These are phyloP conservation scores for Acanthisitta chloris DNA, from an alignment of 2,113 vertebrate species.

Conservation along the genomic window DNA sequence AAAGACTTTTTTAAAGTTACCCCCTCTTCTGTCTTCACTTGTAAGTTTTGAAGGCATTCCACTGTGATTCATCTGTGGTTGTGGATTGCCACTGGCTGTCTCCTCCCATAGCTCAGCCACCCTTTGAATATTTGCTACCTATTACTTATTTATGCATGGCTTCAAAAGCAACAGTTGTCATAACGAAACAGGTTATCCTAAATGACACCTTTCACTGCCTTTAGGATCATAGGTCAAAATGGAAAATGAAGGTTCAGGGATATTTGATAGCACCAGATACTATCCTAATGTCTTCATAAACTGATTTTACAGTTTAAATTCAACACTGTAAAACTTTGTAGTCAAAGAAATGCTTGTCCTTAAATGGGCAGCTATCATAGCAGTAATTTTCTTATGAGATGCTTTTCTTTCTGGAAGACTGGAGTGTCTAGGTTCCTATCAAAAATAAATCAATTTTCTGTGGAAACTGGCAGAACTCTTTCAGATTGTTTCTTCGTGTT, in stretches of 20 bases:
- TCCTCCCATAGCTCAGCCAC: not conserved
- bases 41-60: slow-evolving; percentile 19
- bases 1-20: slow-evolving; percentile 16
- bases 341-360: not conserved
- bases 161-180: slow-evolving; percentile 49
- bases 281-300: not conserved
- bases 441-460: slow-evolving; percentile 52
- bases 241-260: slow-evolving; percentile 14
- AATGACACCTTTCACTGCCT: slow-evolving; percentile 7
- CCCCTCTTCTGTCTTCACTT: not conserved
- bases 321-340: not conserved
- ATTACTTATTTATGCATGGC: not conserved
- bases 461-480: slow-evolving; percentile 16
- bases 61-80: slow-evolving; percentile 13
- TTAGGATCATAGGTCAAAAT: slow-evolving; percentile 32
- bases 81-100: slow-evolving; percentile 25
- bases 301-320: slow-evolving; percentile 50
- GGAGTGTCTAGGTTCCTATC: not conserved
- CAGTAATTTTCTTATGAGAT: slow-evolving; percentile 27
- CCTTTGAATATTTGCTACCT: slow-evolving; percentile 17
- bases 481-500: not conserved
- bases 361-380: not conserved
- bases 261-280: slow-evolving; percentile 10
- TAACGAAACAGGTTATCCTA: slow-evolving; percentile 24
- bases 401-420: slow-evolving; percentile 18